Conservation (phyloP, 2,113 vertebrate genomes). For the Alectura lathami region DNA sequence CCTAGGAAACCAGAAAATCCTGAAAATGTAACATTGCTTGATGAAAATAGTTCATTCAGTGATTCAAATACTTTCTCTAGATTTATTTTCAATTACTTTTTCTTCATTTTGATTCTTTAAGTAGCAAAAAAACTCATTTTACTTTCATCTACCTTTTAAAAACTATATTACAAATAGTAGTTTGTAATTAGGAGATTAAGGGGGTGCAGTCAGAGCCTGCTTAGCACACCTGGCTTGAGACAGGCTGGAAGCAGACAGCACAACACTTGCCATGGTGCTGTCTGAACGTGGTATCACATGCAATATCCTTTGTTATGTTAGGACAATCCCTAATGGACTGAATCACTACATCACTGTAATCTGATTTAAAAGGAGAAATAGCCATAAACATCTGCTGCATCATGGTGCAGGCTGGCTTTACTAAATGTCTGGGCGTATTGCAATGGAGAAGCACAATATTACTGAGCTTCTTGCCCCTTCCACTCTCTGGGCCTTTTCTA, state of each 20-base stretch:
- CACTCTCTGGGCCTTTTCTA: not conserved
- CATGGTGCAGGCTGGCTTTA: not conserved
- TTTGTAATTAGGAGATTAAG: not conserved
- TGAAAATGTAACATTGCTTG: not conserved
- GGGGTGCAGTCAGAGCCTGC: not conserved
- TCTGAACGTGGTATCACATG: not conserved
- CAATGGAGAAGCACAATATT: not conserved
- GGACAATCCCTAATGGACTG: not conserved
- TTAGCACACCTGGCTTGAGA: not conserved
- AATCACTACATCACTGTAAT: not conserved
- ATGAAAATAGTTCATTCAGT: not conserved
- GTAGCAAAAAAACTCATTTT: not conserved
- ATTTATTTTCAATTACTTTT: not conserved
- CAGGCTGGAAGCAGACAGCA: not conserved
- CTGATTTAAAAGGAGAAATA: slow-evolving; percentile 10
- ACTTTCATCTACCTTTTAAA: not conserved
- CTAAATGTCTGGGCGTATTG: not conserved
- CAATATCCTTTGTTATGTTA: not conserved
- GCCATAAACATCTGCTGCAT: not conserved
- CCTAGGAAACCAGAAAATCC: slow-evolving; percentile 28
- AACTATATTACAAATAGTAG: not conserved
- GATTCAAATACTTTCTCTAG: not conserved
- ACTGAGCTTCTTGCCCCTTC: not conserved
- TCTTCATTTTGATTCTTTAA: not conserved
- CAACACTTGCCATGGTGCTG: not conserved